Evolutionary conservation across 2,888 invertebrate species (phyloP).

Genomic region (Protodeltote pygarga): DNA sequence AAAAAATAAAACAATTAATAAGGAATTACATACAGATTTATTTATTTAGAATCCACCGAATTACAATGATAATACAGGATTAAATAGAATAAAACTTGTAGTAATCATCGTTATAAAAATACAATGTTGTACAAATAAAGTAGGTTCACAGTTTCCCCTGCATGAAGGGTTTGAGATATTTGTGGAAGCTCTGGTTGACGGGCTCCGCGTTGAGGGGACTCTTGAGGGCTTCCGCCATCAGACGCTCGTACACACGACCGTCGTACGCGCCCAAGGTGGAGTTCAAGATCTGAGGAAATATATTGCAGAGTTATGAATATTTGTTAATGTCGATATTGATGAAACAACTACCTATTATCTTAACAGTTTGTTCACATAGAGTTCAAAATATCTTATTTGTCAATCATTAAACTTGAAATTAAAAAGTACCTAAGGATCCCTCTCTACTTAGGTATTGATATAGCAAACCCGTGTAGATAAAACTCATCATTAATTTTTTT

Average conservation of each 20-base stretch:
- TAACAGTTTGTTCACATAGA: no score
- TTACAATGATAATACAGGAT: neutral
- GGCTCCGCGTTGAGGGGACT: slow-evolving; percentile 93
- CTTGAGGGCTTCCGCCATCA: slow-evolving; percentile 92
- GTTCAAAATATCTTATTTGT: no score
- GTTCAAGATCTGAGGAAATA: slow-evolving; percentile 79
- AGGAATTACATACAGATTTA: slow-evolving; percentile 19
- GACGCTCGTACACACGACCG: slow-evolving; percentile 93
- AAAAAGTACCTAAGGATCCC: no score
- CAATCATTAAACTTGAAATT: no score
- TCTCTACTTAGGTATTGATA: no score
- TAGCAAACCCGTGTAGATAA: no score
- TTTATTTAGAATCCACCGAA: slow-evolving; percentile 23
- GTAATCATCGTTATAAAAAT: neutral
- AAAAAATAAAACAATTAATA: slow-evolving; percentile 29
- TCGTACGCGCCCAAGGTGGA: slow-evolving; percentile 94
- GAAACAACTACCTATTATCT: no score
- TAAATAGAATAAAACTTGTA: neutral
- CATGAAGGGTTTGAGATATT: slow-evolving; percentile 92
- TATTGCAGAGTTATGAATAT: no score
- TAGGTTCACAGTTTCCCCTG: slow-evolving; percentile 89
- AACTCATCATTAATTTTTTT: no score
- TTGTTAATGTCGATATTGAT: no score
- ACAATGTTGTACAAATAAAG: slow-evolving; percentile 1
- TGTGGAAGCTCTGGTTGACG: slow-evolving; percentile 91